Evolutionary conservation across 2,888 invertebrate species (phyloP).

Genomic region (Tortricodes alternella): DNA sequence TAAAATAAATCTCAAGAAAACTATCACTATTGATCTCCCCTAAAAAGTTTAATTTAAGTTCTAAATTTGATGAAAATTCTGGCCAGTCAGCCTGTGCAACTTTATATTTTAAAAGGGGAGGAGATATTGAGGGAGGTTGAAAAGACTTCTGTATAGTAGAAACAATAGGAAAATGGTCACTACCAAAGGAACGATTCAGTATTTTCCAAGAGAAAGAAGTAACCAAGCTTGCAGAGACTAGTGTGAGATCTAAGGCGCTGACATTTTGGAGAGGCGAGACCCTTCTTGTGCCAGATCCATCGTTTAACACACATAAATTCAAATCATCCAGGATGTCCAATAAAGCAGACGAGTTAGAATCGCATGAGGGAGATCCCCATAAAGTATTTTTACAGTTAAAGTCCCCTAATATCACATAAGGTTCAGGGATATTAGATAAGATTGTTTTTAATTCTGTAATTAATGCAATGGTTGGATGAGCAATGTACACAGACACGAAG

Average conservation of each 20-base stretch:
- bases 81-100: neutral
- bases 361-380: neutral
- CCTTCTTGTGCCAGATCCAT: slow-evolving; percentile 7
- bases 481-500: slow-evolving; percentile 9
- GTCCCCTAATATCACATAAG: slow-evolving; percentile 8
- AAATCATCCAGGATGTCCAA: slow-evolving; percentile 11
- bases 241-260: slow-evolving; percentile 12
- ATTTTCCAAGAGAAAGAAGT: slow-evolving; percentile 1
- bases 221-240: slow-evolving; percentile 2
- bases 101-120: slow-evolving; percentile 18
- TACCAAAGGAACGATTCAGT: neutral
- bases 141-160: neutral
- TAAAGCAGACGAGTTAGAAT: neutral
- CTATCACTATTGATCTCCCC: neutral
- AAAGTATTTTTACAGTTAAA: neutral
- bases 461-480: neutral
- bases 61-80: neutral
- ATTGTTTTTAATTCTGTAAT: neutral
- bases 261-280: neutral
- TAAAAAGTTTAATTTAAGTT: neutral
- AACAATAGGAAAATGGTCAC: slow-evolving; percentile 20
- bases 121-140: neutral
- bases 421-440: neutral
- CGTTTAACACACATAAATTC: slow-evolving; percentile 23
- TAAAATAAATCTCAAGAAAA: too few species aligned